phyloP scores from a whole-genome alignment of 2,113 vertebrate species.

The Todiramphus saurophagus region DNA sequence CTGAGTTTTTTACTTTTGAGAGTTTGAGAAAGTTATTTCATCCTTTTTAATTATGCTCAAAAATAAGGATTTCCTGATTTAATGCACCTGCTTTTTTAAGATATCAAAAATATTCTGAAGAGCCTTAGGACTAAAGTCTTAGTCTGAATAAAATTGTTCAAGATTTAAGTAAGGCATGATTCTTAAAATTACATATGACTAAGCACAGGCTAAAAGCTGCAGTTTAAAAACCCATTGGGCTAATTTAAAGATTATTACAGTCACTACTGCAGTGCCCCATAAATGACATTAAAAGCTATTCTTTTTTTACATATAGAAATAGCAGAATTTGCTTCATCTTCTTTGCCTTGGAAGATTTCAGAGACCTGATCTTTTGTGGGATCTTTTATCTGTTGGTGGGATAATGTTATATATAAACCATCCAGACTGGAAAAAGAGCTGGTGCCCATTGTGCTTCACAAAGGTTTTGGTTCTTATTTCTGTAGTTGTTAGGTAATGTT shows the following conservation, averaged over 20 bases:
- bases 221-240: background rate
- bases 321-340: background rate
- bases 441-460: rapidly evolving
- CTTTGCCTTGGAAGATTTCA: background rate
- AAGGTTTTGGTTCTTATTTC: background rate
- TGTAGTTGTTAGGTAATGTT: background rate
- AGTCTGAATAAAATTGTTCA: background rate
- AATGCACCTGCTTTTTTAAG: background rate
- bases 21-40: background rate
- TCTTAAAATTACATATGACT: background rate
- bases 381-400: background rate
- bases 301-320: background rate
- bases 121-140: background rate
- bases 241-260: background rate
- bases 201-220: background rate
- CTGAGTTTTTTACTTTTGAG: background rate
- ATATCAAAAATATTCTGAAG: background rate
- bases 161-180: background rate
- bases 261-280: background rate
- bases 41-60: background rate
- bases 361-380: background rate
- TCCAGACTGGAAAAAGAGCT: background rate
- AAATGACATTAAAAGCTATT: background rate
- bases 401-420: background rate
- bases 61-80: background rate